These are phyloP conservation scores for Siderastrea radians DNA, from an alignment of 92 coral and sea anemone genomes.

Conservation along the genomic window DNA sequence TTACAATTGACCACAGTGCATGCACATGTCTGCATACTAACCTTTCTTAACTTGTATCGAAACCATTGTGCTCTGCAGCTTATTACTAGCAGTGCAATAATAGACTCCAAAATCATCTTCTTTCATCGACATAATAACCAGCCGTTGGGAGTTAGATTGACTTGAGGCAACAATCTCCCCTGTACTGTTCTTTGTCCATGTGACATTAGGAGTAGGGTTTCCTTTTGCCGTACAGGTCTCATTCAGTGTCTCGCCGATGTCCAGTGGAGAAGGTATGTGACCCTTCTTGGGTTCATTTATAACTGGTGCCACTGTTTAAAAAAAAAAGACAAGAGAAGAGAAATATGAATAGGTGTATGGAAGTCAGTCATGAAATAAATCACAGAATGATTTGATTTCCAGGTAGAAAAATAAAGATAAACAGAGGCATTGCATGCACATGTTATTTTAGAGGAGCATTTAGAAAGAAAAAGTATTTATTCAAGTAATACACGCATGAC, in stretches of 20 bases:
- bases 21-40: not conserved
- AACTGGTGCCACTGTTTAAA: slow-evolving; percentile 6
- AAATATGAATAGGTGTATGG: not conserved
- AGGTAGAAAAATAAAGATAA: too few species aligned
- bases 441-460: too few species aligned
- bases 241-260: slow-evolving; percentile 32
- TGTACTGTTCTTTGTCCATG: slow-evolving; percentile 59
- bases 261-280: not conserved
- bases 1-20: too few species aligned
- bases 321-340: not conserved
- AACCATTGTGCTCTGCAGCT: not conserved
- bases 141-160: slow-evolving; percentile 2
- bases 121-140: slow-evolving; percentile 32
- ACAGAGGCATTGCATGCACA: too few species aligned
- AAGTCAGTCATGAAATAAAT: not conserved
- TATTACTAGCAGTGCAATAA: slow-evolving; percentile 79
- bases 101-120: slow-evolving; percentile 22
- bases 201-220: slow-evolving; percentile 74
- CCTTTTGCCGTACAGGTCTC: slow-evolving; percentile 73
- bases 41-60: not conserved
- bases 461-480: too few species aligned
- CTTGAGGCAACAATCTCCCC: not conserved
- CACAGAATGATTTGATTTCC: too few species aligned
- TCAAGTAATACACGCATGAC: too few species aligned
- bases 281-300: slow-evolving; percentile 1